Percentiles rank a stretch among this genome's conserved stretches.
These are phyloP conservation scores for Rhaphigaster nebulosa DNA, from an alignment of 2,888 invertebrate genomes.

Conservation along the genomic window DNA sequence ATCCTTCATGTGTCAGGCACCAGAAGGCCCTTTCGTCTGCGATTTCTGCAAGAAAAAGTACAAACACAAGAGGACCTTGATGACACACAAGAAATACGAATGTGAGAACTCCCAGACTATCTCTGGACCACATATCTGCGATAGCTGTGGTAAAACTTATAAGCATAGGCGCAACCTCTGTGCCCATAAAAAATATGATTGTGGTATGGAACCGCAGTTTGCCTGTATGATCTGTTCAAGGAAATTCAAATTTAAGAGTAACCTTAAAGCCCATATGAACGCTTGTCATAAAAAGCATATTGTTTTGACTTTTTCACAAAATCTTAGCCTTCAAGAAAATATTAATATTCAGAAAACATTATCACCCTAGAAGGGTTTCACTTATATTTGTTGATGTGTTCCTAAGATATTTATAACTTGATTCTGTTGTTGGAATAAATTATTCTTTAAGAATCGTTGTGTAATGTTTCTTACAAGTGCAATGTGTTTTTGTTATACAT, in stretches of 20 bases:
- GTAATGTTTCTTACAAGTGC: conserved; percentile 12
- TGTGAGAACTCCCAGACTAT: conserved; percentile 68
- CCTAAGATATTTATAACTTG: neutral
- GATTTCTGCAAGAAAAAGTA: conserved; percentile 63
- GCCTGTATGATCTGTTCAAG: conserved; percentile 66
- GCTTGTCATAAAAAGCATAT: conserved; percentile 58
- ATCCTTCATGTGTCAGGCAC: conserved; percentile 46
- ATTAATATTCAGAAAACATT: conserved; percentile 44
- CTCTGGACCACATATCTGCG: conserved; percentile 54
- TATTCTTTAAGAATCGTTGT: conserved; percentile 28
- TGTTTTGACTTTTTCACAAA: conserved; percentile 49
- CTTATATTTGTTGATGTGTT: conserved; percentile 1
- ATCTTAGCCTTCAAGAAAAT: conserved; percentile 33
- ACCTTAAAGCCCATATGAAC: conserved; percentile 55
- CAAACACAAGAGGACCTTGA: conserved; percentile 62
- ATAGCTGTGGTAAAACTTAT: conserved; percentile 61
- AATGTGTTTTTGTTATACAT: neutral
- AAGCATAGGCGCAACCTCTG: conserved; percentile 62
- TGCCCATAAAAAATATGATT: conserved; percentile 68
- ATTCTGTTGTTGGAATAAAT: conserved; percentile 21
- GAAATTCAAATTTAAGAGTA: conserved; percentile 57
- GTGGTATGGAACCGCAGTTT: conserved; percentile 69
- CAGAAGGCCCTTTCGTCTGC: conserved; percentile 59
- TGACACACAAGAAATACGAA: conserved; percentile 64
- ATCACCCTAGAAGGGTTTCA: conserved; percentile 2